A percentile compares a stretch with the other conserved stretches of the same genome.
phyloP scores from a whole-genome alignment of 2,888 invertebrate species.

The Chymomyza amoena region DNA sequence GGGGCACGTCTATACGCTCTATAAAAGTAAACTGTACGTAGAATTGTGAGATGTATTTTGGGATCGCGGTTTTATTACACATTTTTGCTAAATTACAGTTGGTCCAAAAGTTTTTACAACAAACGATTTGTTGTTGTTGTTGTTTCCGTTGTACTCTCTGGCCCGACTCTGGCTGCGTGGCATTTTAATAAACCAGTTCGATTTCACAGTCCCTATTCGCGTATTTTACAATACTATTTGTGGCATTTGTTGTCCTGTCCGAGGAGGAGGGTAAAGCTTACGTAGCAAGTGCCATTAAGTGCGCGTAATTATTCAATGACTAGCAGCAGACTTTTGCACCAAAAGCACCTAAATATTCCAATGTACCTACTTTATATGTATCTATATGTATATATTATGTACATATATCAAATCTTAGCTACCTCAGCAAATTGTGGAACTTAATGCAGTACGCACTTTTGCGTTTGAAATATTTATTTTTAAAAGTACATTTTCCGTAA shows the following conservation, averaged over 20 bases:
- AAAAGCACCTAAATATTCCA: conserved; percentile 30
- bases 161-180: conserved; percentile 50
- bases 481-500: not conserved
- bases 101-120: conserved; percentile 58
- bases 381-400: too few species aligned
- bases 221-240: not conserved
- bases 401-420: too few species aligned
- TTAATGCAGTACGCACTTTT: conserved; percentile 42
- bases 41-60: conserved; percentile 16
- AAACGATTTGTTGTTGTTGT: conserved; percentile 40
- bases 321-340: conserved; percentile 2
- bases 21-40: not conserved
- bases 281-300: conserved; percentile 70
- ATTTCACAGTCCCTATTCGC: not conserved
- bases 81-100: conserved; percentile 73
- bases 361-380: not conserved
- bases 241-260: not conserved
- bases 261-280: not conserved
- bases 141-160: conserved; percentile 9
- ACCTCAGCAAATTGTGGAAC: too few species aligned
- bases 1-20: not conserved
- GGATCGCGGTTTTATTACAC: conserved; percentile 51
- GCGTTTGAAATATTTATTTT: conserved; percentile 23
- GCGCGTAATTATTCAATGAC: conserved; percentile 76
- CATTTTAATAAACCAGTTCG: conserved; percentile 61